Evolutionary conservation across 2,888 invertebrate genomes (phyloP).

Genomic region (Trissoscelio sp.): DNA sequence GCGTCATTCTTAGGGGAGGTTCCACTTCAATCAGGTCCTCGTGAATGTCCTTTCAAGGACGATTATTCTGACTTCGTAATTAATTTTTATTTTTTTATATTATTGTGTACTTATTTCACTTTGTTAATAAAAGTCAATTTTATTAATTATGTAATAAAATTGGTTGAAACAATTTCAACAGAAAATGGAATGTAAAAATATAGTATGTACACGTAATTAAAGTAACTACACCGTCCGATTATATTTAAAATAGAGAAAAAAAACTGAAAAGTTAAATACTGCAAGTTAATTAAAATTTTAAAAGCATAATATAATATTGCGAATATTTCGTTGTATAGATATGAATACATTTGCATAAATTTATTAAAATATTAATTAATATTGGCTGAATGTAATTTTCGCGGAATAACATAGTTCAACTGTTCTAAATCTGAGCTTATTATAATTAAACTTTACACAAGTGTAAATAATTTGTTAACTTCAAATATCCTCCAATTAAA

Average conservation of each 20-base stretch:
- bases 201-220: neutral
- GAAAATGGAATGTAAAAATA: neutral
- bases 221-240: neutral
- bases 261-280: neutral
- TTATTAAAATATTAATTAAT: slow-evolving; percentile 18
- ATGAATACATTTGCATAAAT: slow-evolving; percentile 24
- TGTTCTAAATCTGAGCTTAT: neutral
- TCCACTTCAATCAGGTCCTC: slow-evolving; percentile 7
- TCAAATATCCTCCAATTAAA: no score
- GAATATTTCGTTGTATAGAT: neutral
- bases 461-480: slow-evolving; percentile 6
- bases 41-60: slow-evolving; percentile 9
- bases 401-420: neutral
- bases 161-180: neutral
- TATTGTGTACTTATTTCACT: no score
- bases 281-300: neutral
- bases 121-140: no score
- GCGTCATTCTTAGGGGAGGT: slow-evolving; percentile 7
- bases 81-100: neutral
- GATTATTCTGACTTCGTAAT: neutral
- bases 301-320: neutral
- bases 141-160: neutral
- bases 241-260: neutral
- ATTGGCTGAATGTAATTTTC: neutral
- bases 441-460: neutral